Evolutionary conservation across 2,888 invertebrate species (phyloP), one percentile per base, ranked within the genome.

Genomic region (Psylliodes chrysocephalus): DNA sequence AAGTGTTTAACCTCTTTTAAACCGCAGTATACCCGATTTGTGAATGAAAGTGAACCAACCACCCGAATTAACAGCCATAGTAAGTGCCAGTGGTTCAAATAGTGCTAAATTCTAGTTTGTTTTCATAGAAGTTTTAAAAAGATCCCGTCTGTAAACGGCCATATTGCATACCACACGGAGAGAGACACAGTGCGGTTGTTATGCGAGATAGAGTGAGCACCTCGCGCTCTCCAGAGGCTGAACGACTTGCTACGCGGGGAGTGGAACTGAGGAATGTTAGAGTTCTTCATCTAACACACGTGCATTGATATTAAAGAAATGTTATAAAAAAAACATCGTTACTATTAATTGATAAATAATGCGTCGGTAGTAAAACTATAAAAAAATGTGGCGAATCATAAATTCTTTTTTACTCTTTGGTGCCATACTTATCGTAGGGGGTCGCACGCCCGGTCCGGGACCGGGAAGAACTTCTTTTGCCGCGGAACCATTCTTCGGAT

Each of bases 101-200:
- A 42, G 42, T 68, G 38, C 55, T 56, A 68, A 70, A 69, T 70
- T 70, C 67, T 67, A 69, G 71, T 74, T 75, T 74, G 75, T 77
- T 77, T 76, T 74, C 75, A 73, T 73, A 61, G 71, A 70, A 72
- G 68, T 64, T 66, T 68, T 73, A 67, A 76, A 75, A 75, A 76
- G 77, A 76, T 77, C 78, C 69, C 70, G 74, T 73, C 73, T 72
- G 73, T 72, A 68, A 77, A 78, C 83, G 81, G 83, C 83, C 83
- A 83, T 83, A 82, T 82, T 82, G 83, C 82, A 83, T 83, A 83
- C 83, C 83, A 82, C 78, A 75, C 75, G 70, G 80, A 82, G 77
- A 78, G 80, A 78, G 74, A 76, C 60, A 62, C 68, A 60, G 67
- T 65, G 68, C 66, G 64, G 67, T 55, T 56, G 67, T 61, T 60